Evolutionary conservation across 2,113 vertebrate genomes (phyloP).

Genomic region (Laterallus jamaicensis): DNA sequence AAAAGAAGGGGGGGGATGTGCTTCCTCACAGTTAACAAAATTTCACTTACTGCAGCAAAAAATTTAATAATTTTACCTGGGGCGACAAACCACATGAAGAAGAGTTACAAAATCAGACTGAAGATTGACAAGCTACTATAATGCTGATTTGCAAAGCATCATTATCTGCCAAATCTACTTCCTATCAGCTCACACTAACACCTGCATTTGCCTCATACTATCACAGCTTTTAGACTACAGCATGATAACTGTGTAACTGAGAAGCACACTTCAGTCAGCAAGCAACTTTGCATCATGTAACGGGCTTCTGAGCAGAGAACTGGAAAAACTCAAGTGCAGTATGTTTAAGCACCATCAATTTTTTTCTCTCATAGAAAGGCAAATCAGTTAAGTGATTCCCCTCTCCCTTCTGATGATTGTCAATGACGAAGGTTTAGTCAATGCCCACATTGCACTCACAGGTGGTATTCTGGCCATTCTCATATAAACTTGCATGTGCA

Average conservation of each 20-base stretch:
- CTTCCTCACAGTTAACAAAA: neutral
- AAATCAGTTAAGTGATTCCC: neutral
- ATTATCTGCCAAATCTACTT: neutral
- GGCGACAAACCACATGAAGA: neutral
- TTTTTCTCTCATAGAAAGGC: neutral
- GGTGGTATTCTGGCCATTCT: neutral
- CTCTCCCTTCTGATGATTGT: neutral
- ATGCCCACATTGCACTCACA: neutral
- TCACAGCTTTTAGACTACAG: neutral
- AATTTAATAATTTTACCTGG: neutral
- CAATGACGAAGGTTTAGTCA: neutral
- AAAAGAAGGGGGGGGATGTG: neutral
- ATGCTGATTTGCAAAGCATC: neutral
- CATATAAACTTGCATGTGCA: neutral
- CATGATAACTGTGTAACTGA: neutral
- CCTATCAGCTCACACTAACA: neutral
- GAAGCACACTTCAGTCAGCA: neutral
- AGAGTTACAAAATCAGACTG: neutral
- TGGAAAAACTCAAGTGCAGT: neutral
- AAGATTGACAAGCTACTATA: neutral
- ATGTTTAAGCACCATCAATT: neutral
- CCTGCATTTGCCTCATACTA: neutral
- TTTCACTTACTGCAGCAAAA: neutral
- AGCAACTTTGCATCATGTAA: neutral
- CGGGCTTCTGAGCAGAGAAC: neutral